Evolutionary conservation across 2,888 invertebrate genomes (phyloP), one percentile per base, ranked within the genome.

Genomic region (Drosophila maculinotata): DNA sequence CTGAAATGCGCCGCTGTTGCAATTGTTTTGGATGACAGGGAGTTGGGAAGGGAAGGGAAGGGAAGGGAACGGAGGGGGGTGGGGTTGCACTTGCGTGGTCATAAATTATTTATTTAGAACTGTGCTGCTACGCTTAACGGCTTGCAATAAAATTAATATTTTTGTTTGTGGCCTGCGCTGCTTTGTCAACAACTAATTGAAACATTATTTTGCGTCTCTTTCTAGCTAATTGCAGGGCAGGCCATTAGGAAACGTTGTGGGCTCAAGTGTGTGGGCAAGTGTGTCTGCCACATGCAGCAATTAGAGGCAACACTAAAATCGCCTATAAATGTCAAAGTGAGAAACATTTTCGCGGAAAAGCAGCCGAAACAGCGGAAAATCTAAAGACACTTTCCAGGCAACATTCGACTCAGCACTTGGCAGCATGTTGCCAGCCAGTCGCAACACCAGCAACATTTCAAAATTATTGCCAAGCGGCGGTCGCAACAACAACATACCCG

Each of bases 101-200:
- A 36, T 67, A 67, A 64, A 76, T 76, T 66, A 63, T 56, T 65
- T 79, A 79, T 77, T 72, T 75, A 35, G 62, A 79, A 69, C 56
- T 71, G 49, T 65, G 42, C 53, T 65, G 31, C 53, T 65, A 30
- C 54, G 41, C 57, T 80, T 82, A 71, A 75, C 45, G 59, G 64
- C 58, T 41, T 41, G 69, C 74, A 54, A 74, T 82, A 67, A 81
- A 80, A 79, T 52, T 58, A 56, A 72, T 58, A 52, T 36, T 23
- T 17, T 30, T 63, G 39, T 73, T 79, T 65, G 23, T 60, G 44
- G 57, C 28, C 28, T 44, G 28, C 33, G 38, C 33, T 54, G 56
- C 54, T 74, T 69, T 73, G 73, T 78, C 79, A 75, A 71, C 78
- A 84, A 83, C 84, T 80, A 78, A 82, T 81, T 81, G 77, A 81